These are phyloP conservation scores for Busseola fusca DNA, from an alignment of 2,888 invertebrate genomes.

Conservation along the genomic window DNA sequence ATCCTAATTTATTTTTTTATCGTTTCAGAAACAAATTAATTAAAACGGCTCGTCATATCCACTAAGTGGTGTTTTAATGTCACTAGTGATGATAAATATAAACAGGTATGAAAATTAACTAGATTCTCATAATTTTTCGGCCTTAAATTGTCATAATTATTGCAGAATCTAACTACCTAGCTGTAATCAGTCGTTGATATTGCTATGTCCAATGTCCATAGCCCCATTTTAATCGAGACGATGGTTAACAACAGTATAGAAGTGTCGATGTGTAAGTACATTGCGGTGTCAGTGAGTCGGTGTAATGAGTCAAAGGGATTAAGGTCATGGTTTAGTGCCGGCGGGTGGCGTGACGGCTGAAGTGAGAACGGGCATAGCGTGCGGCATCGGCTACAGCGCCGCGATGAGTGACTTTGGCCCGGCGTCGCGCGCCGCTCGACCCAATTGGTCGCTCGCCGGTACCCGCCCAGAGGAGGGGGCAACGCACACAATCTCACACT, in stretches of 20 bases:
- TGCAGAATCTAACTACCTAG: slow-evolving; percentile 6
- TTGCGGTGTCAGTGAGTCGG: slow-evolving; percentile 57
- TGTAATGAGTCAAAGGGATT: slow-evolving; percentile 71
- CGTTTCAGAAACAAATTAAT: neutral
- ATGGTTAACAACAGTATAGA: slow-evolving; percentile 11
- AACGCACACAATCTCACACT: slow-evolving; percentile 84
- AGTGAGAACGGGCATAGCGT: slow-evolving; percentile 69
- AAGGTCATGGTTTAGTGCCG: slow-evolving; percentile 70
- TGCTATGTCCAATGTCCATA: slow-evolving; percentile 1
- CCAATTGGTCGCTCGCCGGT: slow-evolving; percentile 86
- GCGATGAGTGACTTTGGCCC: slow-evolving; percentile 80
- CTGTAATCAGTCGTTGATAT: neutral
- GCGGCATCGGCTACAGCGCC: slow-evolving; percentile 67
- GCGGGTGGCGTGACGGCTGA: slow-evolving; percentile 52
- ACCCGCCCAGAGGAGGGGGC: slow-evolving; percentile 87
- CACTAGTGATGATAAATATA: neutral
- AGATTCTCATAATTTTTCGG: neutral
- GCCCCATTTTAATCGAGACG: slow-evolving; percentile 3
- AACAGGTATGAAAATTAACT: neutral
- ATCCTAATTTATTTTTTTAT: neutral
- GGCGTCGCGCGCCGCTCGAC: slow-evolving; percentile 88
- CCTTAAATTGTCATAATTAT: neutral
- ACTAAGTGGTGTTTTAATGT: neutral
- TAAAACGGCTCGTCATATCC: neutral
- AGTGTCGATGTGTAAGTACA: slow-evolving; percentile 47